Base-by-base conservation (phyloP, 2,797 vertebrate species). In the Rhinichthys osculus region DNA sequence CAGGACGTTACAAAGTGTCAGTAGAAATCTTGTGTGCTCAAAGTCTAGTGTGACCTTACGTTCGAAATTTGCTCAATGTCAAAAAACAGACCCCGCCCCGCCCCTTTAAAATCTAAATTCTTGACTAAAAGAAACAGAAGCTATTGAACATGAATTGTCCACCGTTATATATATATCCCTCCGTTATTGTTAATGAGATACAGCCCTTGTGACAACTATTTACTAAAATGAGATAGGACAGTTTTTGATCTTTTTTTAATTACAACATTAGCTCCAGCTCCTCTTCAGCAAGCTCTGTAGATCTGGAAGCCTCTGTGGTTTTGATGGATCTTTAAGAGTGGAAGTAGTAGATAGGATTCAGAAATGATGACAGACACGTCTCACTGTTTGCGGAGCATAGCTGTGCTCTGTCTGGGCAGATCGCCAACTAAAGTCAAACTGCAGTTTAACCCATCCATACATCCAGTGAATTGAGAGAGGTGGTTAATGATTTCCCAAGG, bases 321-420 rank as follows among this genome's bases (percentile, higher is more conserved):
- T 66, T 67, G 44, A 54, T 71, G 66, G 50, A 78, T 80, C 52
- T 35, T 86, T 81, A 69, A 52, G 52, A 77, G 35, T 50, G 64
- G 71, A 86, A 70, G 73, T 62, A 52, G 69, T 30, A 69, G 47
- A 77, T 52, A 38, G 33, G 50, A 70, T 74, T 86, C 17, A 78
- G 69, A 86, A 84, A 67, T 69, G 33, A 85, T 21, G 69, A 84
- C 30, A 78, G 54, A 83, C 80, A 86, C 79, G 40, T 85, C 73
- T 62, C 71, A 40, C 70, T 85, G 85, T 81, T 71, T 81, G 79
- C 27, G 78, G 77, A 87, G 84, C 69, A 59, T 83, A 74, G 78
- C 57, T 59, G 76, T 62, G 74, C 59, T 62, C 13, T 54, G 52
- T 64, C 76, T 78, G 85, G 86, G 84, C 82, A 83, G 33, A 73